A percentile compares a stretch with the other conserved stretches of the same genome.
These are phyloP conservation scores for Meganola albula DNA, from an alignment of 2,888 invertebrate genomes.

Conservation along the genomic window DNA sequence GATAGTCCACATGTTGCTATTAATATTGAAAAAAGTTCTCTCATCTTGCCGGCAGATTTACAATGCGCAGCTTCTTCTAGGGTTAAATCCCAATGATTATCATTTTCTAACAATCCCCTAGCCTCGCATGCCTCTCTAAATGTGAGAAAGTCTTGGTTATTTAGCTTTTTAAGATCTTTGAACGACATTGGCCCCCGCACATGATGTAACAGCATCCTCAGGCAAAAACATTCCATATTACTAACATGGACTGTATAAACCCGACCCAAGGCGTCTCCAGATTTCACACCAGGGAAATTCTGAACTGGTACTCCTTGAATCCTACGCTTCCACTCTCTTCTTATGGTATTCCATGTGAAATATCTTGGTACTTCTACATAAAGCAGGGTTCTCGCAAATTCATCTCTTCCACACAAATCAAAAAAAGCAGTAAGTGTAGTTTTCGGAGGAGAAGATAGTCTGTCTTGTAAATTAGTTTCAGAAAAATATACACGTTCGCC, in stretches of 20 bases:
- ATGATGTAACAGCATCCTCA: constrained; percentile 18
- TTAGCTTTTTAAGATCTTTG: constrained; percentile 15
- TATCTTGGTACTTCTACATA: constrained; percentile 21
- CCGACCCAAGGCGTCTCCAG: constrained; percentile 20
- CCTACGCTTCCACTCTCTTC: constrained; percentile 18
- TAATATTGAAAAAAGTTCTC: constrained; percentile 20
- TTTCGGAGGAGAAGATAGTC: constrained; percentile 10
- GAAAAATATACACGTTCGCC: constrained; percentile 24
- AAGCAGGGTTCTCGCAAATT: constrained; percentile 22
- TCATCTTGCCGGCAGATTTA: constrained; percentile 7
- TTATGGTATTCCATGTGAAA: constrained; percentile 13
- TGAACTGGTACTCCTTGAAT: constrained; percentile 21
- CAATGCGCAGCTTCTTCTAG: constrained; percentile 16
- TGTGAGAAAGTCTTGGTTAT: constrained; percentile 17
- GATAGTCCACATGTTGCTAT: constrained; percentile 17
- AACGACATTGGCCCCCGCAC: constrained; percentile 22
- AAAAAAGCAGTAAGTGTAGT: constrained; percentile 23
- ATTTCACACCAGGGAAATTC: constrained; percentile 18
- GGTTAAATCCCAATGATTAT: constrained; percentile 27
- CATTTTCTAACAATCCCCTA: constrained; percentile 34
- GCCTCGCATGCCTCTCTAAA: constrained; percentile 28
- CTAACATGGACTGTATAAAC: constrained; percentile 24
- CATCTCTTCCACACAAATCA: constrained; percentile 18
- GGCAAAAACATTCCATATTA: constrained; percentile 25
- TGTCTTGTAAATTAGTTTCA: constrained; percentile 12